Conservation (phyloP, 2,888 invertebrate genomes). For the Ophion ellenae region DNA sequence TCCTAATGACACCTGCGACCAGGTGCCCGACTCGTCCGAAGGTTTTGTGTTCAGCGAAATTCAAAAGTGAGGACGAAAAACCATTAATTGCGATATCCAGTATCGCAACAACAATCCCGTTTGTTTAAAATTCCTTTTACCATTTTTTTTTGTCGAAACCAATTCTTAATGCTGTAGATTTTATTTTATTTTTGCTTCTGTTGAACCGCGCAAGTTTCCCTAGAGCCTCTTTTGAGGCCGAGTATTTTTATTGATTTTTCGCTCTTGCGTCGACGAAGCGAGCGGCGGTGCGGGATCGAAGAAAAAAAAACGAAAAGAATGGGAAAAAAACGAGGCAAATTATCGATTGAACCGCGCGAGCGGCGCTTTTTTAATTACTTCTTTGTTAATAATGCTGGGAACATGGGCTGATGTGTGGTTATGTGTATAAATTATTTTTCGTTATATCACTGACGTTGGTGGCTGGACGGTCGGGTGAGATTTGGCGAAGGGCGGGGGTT, state of each 20-base stretch:
- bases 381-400: slow-evolving; percentile 63
- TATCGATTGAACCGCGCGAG: slow-evolving; percentile 69
- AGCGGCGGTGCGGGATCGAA: slow-evolving; percentile 24
- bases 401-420: neutral
- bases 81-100: neutral
- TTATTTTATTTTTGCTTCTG: neutral
- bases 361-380: slow-evolving; percentile 66
- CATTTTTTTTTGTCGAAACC: neutral
- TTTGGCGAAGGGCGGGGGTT: too few relatives aligned
- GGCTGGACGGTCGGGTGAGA: too few relatives aligned
- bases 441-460: neutral
- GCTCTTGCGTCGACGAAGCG: slow-evolving; percentile 11
- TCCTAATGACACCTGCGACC: slow-evolving; percentile 79
- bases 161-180: neutral
- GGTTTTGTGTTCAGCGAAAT: neutral
- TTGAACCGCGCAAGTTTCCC: neutral
- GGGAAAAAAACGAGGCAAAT: slow-evolving; percentile 60
- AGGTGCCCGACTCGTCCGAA: slow-evolving; percentile 69
- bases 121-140: neutral
- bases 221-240: slow-evolving; percentile 56
- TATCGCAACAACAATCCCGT: neutral
- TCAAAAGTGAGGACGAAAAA: neutral
- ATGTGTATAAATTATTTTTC: slow-evolving; percentile 6
- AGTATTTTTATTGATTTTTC: slow-evolving; percentile 22
- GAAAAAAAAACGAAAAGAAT: slow-evolving; percentile 30